These are phyloP conservation scores for Xenops minutus DNA, from an alignment of 2,797 vertebrate species.

Conservation along the genomic window DNA sequence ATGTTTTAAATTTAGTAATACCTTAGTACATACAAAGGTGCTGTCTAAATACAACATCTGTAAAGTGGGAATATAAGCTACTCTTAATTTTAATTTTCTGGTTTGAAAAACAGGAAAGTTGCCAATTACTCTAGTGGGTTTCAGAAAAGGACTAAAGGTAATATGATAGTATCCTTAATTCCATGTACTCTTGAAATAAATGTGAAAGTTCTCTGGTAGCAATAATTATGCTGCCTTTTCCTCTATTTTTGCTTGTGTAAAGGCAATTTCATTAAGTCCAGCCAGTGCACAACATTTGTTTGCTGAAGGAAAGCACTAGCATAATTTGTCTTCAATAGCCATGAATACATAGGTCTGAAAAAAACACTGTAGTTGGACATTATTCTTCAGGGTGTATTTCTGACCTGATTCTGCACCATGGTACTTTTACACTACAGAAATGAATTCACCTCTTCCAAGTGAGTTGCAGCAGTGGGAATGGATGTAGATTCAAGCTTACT, in stretches of 20 bases:
- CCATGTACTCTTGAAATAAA: background rate
- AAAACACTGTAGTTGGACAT: fast-evolving
- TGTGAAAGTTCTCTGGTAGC: background rate
- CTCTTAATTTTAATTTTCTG: background rate
- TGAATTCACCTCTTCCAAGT: background rate
- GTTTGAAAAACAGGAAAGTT: background rate
- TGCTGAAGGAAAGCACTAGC: background rate
- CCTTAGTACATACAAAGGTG: background rate
- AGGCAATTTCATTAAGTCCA: background rate
- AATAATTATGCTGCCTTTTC: background rate
- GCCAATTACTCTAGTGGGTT: background rate
- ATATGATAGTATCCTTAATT: background rate
- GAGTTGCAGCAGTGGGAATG: background rate
- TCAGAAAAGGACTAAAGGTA: background rate
- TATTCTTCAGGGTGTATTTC: background rate
- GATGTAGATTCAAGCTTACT: background rate
- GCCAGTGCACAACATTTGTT: background rate
- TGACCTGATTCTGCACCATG: background rate
- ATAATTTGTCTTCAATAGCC: background rate
- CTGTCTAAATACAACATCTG: background rate
- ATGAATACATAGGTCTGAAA: background rate
- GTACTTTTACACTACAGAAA: background rate
- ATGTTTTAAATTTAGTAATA: background rate
- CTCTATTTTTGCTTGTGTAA: background rate
- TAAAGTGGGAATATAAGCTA: background rate